phyloP scores from a whole-genome alignment of 1,140 invertebrate species.

The Lepidotrigona ventralis region DNA sequence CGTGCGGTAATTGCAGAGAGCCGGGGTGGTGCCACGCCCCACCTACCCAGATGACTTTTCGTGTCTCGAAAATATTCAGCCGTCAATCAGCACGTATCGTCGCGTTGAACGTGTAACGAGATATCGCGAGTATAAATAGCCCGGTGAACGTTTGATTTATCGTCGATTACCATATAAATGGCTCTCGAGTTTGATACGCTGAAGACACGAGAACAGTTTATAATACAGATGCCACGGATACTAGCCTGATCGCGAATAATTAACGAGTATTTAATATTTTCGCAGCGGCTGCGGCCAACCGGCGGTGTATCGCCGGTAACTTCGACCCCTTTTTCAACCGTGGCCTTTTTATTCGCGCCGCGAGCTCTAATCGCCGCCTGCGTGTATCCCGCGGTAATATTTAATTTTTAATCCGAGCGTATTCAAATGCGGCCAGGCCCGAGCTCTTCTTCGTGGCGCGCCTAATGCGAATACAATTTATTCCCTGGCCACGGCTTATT shows the following conservation, averaged over 20 bases:
- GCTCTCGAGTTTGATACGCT: neutral
- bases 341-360: constrained; percentile 56
- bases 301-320: constrained; percentile 23
- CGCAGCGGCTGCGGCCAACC: constrained; percentile 23
- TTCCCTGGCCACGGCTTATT: constrained; percentile 74
- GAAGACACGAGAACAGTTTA: neutral
- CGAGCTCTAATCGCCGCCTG: constrained; percentile 70
- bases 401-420: constrained; percentile 77
- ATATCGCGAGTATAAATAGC: neutral
- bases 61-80: neutral
- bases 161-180: neutral
- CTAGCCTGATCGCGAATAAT: constrained; percentile 49
- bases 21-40: too few relatives aligned
- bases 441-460: constrained; percentile 34
- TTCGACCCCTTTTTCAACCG: constrained; percentile 36
- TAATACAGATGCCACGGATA: neutral
- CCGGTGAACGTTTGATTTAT: neutral
- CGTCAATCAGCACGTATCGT: neutral
- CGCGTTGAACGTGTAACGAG: neutral
- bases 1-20: neutral
- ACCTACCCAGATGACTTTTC: neutral
- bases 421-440: constrained; percentile 69
- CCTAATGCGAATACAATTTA: constrained; percentile 78
- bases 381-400: constrained; percentile 65
- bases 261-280: constrained; percentile 58